Base-by-base conservation (phyloP, 2,888 invertebrate species). In the Fabriciana adippe region DNA sequence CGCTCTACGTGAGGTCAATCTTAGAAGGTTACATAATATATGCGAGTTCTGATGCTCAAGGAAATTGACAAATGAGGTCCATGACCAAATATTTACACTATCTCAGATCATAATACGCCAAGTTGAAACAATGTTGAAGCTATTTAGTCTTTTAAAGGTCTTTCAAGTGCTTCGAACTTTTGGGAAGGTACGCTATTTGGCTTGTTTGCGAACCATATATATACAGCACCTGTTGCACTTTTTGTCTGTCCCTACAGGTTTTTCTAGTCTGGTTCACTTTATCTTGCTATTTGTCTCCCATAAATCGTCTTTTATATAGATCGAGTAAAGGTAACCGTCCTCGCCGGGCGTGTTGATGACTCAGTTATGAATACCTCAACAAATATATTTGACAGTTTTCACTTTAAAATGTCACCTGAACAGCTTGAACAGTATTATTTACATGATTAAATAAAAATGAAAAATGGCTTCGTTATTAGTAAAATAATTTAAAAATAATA, bases 1-100 rank as follows among this genome's bases (percentile, higher is more conserved):
- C 76, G 79, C 77, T 80, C 78, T 72, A 79, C 78, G 78, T 79
- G 79, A 81, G 78, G 77, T 79, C 79, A 77, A 73, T 68, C 61
- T 64, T 66, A 69, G 68, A 74, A 75, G 72, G 71, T 74, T 73
- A 71, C 69, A 67, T 74, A 73, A 73, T 67, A 62, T 71, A 73
- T 72, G 73, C 70, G 69, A 74, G 74, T 74, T 73, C 64, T 71
- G 73, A 73, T 65, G 55, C 55, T 72, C 73, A 70, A 75, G 73
- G 73, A 73, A 76, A 76, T 73, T 71, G 68, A 71, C 62, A 62
- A 66, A 56, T 64, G 54, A 66, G 51, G 59, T 66, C 48, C 64
- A 41, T 60, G 53, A 55, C 51, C 61, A 64, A 67, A 64, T 64
- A 60, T 31, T 64, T 55, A 35, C 53, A 51, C 61, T 64, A 68